These are phyloP conservation scores for Alethe diademata DNA, from an alignment of 2,113 vertebrate genomes.

Conservation along the genomic window DNA sequence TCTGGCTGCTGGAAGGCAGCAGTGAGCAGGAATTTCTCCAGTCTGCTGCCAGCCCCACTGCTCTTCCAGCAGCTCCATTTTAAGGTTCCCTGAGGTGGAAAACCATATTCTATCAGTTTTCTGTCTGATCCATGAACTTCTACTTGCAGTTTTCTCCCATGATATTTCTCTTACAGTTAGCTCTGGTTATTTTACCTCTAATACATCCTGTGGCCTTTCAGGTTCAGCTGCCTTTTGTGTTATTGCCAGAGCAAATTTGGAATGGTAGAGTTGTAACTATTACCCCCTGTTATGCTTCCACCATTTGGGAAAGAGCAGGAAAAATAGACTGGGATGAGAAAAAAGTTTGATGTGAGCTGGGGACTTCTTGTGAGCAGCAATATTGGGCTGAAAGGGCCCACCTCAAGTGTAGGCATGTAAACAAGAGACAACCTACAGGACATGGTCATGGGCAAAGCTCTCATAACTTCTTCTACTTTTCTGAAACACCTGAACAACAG, in stretches of 20 bases:
- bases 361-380: neutral
- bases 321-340: neutral
- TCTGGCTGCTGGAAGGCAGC: neutral
- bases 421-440: neutral
- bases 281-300: neutral
- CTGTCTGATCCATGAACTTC: neutral
- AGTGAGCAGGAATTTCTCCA: neutral
- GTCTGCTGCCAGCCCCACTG: neutral
- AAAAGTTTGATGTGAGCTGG: neutral
- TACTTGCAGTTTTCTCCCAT: neutral
- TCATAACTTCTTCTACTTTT: neutral
- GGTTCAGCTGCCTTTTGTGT: neutral
- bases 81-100: neutral
- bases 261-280: neutral
- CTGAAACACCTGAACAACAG: neutral
- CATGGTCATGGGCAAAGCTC: neutral
- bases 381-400: neutral
- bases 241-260: neutral
- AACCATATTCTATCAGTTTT: neutral
- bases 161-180: neutral
- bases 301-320: neutral
- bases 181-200: neutral
- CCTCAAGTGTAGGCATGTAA: fast-evolving
- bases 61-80: neutral
- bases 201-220: neutral